phyloP scores from a whole-genome alignment of 2,888 invertebrate species.

The Synergus japonicus region DNA sequence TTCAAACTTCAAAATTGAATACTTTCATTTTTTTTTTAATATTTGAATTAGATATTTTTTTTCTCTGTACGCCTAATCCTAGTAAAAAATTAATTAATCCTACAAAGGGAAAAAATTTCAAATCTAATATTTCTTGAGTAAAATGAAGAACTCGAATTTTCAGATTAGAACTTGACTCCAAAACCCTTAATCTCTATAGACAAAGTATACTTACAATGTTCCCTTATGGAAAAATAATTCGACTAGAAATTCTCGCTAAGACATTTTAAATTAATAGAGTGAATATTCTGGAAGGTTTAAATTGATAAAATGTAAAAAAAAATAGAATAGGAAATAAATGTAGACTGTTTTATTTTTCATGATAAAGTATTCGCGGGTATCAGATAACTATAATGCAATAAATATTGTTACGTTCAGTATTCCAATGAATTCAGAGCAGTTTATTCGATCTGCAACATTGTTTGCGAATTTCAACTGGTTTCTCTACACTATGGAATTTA shows the following conservation, averaged over 20 bases:
- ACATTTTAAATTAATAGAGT: not conserved
- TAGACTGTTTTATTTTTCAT: not conserved
- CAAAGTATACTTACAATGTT: not conserved
- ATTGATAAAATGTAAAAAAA: not conserved
- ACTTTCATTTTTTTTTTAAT: too few relatives aligned
- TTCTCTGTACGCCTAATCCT: too few relatives aligned
- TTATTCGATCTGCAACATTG: slow-evolving; percentile 54
- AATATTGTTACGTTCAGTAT: slow-evolving; percentile 46
- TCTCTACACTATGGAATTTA: slow-evolving; percentile 51
- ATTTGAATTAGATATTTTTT: too few relatives aligned
- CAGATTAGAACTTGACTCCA: too few relatives aligned
- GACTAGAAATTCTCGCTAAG: not conserved
- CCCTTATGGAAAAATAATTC: slow-evolving; percentile 13
- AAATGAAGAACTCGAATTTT: too few relatives aligned
- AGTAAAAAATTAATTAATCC: too few relatives aligned
- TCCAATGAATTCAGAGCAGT: slow-evolving; percentile 52
- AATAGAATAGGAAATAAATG: not conserved
- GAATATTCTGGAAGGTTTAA: not conserved
- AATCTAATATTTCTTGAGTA: too few relatives aligned
- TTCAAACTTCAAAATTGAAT: too few relatives aligned
- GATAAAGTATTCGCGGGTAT: not conserved
- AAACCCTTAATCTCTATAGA: not conserved
- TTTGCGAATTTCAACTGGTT: slow-evolving; percentile 51
- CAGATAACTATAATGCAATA: slow-evolving; percentile 44
- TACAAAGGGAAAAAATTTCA: too few relatives aligned